phyloP scores from a whole-genome alignment of 2,797 vertebrate genomes.

The Pangasius krempfi region DNA sequence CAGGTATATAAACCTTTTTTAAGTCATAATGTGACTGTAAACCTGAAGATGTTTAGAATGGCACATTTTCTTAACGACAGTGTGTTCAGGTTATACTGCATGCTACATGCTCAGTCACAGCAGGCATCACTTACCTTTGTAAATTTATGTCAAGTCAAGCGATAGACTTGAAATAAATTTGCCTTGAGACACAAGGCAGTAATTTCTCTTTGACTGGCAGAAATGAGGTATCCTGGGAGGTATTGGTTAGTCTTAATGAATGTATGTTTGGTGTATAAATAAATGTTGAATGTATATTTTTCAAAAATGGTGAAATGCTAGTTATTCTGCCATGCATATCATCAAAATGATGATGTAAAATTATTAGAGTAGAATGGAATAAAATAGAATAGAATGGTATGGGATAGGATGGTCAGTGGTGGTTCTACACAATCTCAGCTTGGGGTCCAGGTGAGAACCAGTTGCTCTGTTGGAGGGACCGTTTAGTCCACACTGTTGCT shows the following conservation, averaged over 20 bases:
- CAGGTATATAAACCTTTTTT: background rate
- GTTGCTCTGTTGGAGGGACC: background rate
- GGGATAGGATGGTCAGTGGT: background rate
- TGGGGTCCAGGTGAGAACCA: conserved; percentile 9
- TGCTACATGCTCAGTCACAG: conserved; percentile 27
- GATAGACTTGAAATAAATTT: conserved; percentile 30
- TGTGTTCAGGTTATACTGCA: conserved; percentile 13
- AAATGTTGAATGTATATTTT: background rate
- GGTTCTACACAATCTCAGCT: background rate
- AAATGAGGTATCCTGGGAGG: background rate
- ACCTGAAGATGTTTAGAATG: background rate
- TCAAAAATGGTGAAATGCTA: background rate
- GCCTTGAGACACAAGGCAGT: background rate
- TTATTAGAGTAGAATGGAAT: background rate
- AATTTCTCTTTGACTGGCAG: background rate
- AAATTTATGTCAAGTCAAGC: conserved; percentile 14
- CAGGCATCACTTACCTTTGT: conserved; percentile 43
- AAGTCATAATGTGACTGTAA: background rate
- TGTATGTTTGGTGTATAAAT: background rate
- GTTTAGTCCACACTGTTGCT: background rate
- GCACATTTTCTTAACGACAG: background rate
- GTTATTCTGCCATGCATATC: conserved; percentile 28
- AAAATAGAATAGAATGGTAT: background rate
- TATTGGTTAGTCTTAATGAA: background rate
- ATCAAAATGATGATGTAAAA: conserved; percentile 3